Evolutionary conservation across 2,797 vertebrate genomes (phyloP).

Genomic region (Rhynchonycteris naso): DNA sequence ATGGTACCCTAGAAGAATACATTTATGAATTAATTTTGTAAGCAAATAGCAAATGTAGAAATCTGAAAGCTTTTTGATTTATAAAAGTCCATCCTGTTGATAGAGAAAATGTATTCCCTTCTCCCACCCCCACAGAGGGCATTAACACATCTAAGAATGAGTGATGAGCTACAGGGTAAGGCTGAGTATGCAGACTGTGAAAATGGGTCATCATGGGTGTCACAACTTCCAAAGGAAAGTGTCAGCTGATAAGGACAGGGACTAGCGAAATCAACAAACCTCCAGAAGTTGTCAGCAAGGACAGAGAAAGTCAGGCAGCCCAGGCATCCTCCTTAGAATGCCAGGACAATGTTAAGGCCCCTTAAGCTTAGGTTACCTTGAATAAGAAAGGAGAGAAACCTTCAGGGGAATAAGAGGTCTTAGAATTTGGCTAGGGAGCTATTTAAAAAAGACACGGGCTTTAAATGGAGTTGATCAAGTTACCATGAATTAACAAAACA

Average conservation of each 20-base stretch:
- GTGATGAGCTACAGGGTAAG: fast-evolving
- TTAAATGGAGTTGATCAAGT: neutral
- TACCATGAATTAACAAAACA: neutral
- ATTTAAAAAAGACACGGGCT: neutral
- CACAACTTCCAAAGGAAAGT: neutral
- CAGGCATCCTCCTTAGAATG: neutral
- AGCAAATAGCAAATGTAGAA: neutral
- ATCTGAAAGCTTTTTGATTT: neutral
- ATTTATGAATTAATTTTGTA: neutral
- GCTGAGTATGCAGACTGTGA: neutral
- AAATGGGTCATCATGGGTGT: neutral
- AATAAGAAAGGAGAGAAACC: neutral
- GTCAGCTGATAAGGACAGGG: neutral
- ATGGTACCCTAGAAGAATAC: neutral
- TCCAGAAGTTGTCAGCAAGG: neutral
- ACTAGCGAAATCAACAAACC: neutral
- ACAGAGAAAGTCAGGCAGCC: neutral
- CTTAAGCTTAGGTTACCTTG: neutral
- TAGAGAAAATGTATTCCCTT: neutral
- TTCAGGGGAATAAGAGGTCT: neutral
- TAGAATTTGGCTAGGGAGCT: neutral
- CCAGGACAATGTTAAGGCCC: neutral
- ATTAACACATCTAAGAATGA: neutral
- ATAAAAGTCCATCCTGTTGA: neutral
- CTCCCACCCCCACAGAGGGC: fast-evolving